Percentiles rank a stretch among this genome's conserved stretches.
These are phyloP conservation scores for Zygaena filipendulae DNA, from an alignment of 2,888 invertebrate species.

Conservation along the genomic window DNA sequence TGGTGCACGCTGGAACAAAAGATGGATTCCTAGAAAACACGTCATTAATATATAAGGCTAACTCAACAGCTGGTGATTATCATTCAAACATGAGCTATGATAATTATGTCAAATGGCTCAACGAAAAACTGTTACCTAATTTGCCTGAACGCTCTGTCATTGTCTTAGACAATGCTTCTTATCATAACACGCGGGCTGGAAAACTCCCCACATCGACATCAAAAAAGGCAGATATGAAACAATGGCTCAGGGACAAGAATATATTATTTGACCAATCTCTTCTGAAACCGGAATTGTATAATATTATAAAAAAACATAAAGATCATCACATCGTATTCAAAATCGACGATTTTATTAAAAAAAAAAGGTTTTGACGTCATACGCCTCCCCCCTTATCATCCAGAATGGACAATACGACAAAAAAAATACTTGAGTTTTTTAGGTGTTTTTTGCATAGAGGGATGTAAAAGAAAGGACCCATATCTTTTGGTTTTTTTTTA, in stretches of 20 bases:
- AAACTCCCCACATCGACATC: slow-evolving; percentile 11
- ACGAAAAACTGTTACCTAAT: slow-evolving; percentile 19
- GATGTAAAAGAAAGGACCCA: no score
- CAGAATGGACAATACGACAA: no score
- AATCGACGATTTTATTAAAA: no score
- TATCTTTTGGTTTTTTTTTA: no score
- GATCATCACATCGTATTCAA: no score
- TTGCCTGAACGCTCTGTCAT: slow-evolving; percentile 15
- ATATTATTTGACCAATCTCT: no score
- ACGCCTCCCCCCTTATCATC: no score
- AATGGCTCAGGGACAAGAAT: slow-evolving; percentile 14
- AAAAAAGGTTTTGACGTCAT: no score
- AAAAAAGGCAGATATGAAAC: slow-evolving; percentile 16
- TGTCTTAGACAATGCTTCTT: slow-evolving; percentile 17
- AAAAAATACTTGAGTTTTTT: no score
- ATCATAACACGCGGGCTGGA: slow-evolving; percentile 12
- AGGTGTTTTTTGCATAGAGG: no score
- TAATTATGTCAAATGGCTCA: slow-evolving; percentile 20
- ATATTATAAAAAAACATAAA: no score
- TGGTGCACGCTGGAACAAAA: slow-evolving; percentile 19
- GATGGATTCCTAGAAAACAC: slow-evolving; percentile 20
- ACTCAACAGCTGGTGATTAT: slow-evolving; percentile 16
- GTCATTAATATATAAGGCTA: slow-evolving; percentile 17
- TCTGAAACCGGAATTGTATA: no score
- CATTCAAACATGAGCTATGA: slow-evolving; percentile 18